Evolutionary conservation across 2,797 vertebrate genomes (phyloP), one percentile per base, ranked within the genome.

Genomic region (Salarias fasciatus): DNA sequence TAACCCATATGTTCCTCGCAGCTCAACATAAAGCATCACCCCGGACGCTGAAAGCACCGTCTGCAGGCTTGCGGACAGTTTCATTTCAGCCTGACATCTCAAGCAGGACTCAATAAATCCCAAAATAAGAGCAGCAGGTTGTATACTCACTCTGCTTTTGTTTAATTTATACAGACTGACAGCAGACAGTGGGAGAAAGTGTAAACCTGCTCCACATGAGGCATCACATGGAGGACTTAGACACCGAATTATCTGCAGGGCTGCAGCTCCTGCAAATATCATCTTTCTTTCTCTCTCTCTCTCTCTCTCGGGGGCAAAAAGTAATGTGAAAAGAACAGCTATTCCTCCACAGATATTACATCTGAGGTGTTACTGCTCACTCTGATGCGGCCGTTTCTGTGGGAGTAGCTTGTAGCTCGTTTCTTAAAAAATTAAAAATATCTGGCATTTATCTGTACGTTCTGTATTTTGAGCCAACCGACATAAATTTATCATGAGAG

Each of bases 31-130:
- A n/a, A n/a, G 18, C 3, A 24, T 24, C 18, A 24, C 18, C 18
- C 24, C 18, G 18, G 2, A 2, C 24, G 18, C 18, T 18, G 18
- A 24, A 18, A 24, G 18, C 18, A 35, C 6, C 38, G 36, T 4
- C 36, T 40, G 31, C 42, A 5, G 37, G 43, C 7, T 15, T 53
- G 40, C 35, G 47, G 11, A 57, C 15, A 15, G 49, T 53, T 61
- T 45, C 42, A 36, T 43, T 62, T 58, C 9, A 59, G 30, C 46
- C 48, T 42, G 45, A 52, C 63, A 68, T 50, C 38, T 56, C 41
- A 5, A 61, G 29, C 11, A 4, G 0, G 42, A 63, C 47, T 36
- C 6, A 36, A 36, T 54, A 11, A 24, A 50, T 18, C 6, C n/a
- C 14, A 37, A 37, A 62, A 60, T 11, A 68, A 37, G 7, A 51